A percentile compares a stretch with the other conserved stretches of the same genome.
phyloP scores from a whole-genome alignment of 2,888 invertebrate species.

The Meta bourneti region DNA sequence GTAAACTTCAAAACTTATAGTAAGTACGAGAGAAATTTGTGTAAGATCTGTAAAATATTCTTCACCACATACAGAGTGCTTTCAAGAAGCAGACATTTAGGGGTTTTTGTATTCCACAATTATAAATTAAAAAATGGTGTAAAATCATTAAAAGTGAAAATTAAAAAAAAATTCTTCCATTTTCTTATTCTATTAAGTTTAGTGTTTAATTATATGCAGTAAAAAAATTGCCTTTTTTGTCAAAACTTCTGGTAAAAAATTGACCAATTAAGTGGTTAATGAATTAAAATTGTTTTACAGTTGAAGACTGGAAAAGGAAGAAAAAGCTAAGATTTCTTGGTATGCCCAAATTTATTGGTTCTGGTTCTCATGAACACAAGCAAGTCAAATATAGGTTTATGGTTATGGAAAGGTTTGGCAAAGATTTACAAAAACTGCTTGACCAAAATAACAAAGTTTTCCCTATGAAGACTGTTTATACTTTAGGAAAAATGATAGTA shows the following conservation, averaged over 20 bases:
- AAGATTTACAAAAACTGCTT: slow-evolving; percentile 91
- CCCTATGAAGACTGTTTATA: slow-evolving; percentile 88
- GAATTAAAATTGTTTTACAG: slow-evolving; percentile 81
- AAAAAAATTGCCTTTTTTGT: not conserved
- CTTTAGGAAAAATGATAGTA: slow-evolving; percentile 90
- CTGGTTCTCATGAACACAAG: slow-evolving; percentile 90
- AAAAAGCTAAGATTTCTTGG: slow-evolving; percentile 87
- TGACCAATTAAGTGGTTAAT: slow-evolving; percentile 7
- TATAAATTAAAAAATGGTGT: too few relatives aligned
- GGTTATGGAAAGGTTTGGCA: slow-evolving; percentile 94
- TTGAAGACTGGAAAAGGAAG: slow-evolving; percentile 86
- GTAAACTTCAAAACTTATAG: too few relatives aligned
- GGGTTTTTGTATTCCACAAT: too few relatives aligned
- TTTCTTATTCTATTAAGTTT: too few relatives aligned
- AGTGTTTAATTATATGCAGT: not conserved
- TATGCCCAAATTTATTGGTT: slow-evolving; percentile 93
- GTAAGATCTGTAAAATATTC: too few relatives aligned
- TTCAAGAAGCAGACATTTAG: too few relatives aligned
- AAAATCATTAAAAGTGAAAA: too few relatives aligned
- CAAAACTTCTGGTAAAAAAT: too few relatives aligned
- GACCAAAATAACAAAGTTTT: slow-evolving; percentile 85
- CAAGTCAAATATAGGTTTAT: slow-evolving; percentile 92
- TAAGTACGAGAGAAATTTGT: too few relatives aligned
- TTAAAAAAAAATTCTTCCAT: too few relatives aligned
- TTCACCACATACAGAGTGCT: too few relatives aligned